phyloP scores from a whole-genome alignment of 2,888 invertebrate genomes.

The Cacoxenus indagator region DNA sequence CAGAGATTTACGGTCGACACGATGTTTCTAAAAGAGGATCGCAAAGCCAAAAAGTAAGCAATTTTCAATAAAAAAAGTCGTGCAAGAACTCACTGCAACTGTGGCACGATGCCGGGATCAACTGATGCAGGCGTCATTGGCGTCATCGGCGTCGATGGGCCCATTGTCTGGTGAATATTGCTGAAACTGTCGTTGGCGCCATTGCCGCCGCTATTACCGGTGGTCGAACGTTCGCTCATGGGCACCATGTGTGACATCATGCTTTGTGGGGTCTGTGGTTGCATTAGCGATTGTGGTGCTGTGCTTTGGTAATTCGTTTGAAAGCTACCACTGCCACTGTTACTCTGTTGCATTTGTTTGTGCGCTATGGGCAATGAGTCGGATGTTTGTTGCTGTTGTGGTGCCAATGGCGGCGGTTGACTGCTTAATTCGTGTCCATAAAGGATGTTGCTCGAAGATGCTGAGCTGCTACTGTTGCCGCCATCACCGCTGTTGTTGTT shows the following conservation, averaged over 20 bases:
- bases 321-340: conserved; percentile 72
- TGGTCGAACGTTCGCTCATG: conserved; percentile 69
- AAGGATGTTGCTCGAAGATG: conserved; percentile 33
- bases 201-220: conserved; percentile 17
- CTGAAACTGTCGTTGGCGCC: conserved; percentile 51
- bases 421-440: conserved; percentile 48
- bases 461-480: conserved; percentile 43
- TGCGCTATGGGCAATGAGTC: conserved; percentile 74
- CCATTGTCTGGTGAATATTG: conserved; percentile 75
- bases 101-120: conserved; percentile 94
- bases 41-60: neutral
- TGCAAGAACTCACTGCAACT: conserved; percentile 69
- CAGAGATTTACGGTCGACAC: conserved; percentile 97
- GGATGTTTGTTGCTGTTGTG: conserved; percentile 29
- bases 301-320: conserved; percentile 76
- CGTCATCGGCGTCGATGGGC: conserved; percentile 82
- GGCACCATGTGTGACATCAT: conserved; percentile 86
- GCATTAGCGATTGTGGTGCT: conserved; percentile 87
- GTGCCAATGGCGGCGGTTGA: conserved; percentile 10
- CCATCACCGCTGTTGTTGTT: conserved; percentile 29
- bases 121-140: conserved; percentile 94
- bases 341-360: conserved; percentile 73
- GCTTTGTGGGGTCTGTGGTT: conserved; percentile 92
- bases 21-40: conserved; percentile 89
- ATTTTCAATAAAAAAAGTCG: neutral